A percentile compares a stretch with the other conserved stretches of the same genome.
Evolutionary conservation across 2,888 invertebrate species (phyloP).

Genomic region (Lithophane socia): DNA sequence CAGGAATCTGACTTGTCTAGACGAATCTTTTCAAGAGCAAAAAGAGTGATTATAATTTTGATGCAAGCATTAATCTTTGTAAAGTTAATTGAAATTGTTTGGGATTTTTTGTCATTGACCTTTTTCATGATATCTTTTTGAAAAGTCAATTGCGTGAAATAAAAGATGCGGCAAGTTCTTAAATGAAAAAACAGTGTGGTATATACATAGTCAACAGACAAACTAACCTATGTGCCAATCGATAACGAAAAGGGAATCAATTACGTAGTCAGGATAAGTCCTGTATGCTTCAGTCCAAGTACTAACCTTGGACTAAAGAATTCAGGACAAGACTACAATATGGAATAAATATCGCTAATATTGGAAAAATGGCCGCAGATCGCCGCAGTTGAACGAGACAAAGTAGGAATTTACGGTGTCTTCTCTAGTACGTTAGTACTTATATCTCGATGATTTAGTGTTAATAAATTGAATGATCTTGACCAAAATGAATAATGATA

Average conservation of each 20-base stretch:
- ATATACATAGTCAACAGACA: background rate
- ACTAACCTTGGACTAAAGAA: background rate
- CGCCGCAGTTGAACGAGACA: too few species aligned
- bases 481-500: conserved; percentile 1
- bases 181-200: background rate
- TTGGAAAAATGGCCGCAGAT: too few species aligned
- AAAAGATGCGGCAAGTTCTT: background rate
- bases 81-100: conserved; percentile 46
- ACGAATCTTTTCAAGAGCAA: conserved; percentile 34
- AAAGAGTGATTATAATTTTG: conserved; percentile 45
- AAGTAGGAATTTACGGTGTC: too few species aligned
- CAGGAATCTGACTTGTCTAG: conserved; percentile 51
- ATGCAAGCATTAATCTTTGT: conserved; percentile 24
- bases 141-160: conserved; percentile 7
- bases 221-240: background rate
- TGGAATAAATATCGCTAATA: too few species aligned
- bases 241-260: background rate
- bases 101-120: conserved; percentile 38
- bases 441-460: too few species aligned
- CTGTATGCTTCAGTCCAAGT: background rate
- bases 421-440: too few species aligned
- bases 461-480: background rate
- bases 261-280: too few species aligned
- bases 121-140: conserved; percentile 3
- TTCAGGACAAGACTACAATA: too few species aligned